A percentile compares a stretch with the other conserved stretches of the same genome.
Evolutionary conservation across 2,888 invertebrate species (phyloP).

Genomic region (Archaeoteleia sp.): DNA sequence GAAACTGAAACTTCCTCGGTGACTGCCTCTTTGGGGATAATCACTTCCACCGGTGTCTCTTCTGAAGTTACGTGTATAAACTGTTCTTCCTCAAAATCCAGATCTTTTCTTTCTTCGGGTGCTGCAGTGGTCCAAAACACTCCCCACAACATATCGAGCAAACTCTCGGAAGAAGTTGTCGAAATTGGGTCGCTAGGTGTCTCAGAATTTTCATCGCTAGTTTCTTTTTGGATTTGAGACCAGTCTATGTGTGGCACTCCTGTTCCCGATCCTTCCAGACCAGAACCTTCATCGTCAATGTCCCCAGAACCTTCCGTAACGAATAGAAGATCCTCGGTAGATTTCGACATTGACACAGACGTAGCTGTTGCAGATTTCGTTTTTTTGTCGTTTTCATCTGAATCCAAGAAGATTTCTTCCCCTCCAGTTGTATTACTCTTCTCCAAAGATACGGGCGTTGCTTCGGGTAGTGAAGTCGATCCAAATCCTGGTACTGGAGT

Average conservation of each 20-base stretch:
- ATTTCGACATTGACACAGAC: slow-evolving; percentile 5
- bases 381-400: slow-evolving; percentile 50
- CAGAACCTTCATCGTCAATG: slow-evolving; percentile 74
- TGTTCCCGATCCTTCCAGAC: slow-evolving; percentile 66
- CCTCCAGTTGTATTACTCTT: slow-evolving; percentile 30
- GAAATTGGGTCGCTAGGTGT: slow-evolving; percentile 14
- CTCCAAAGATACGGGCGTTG: slow-evolving; percentile 3
- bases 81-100: slow-evolving; percentile 64
- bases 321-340: slow-evolving; percentile 5
- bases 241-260: slow-evolving; percentile 60
- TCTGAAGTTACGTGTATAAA: slow-evolving; percentile 60
- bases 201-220: slow-evolving; percentile 48
- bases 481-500: slow-evolving; percentile 19
- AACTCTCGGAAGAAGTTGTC: slow-evolving; percentile 49
- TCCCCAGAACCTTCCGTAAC: slow-evolving; percentile 70
- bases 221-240: slow-evolving; percentile 46
- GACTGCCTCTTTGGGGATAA: background rate
- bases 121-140: slow-evolving; percentile 52
- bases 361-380: slow-evolving; percentile 5
- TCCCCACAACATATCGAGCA: slow-evolving; percentile 45
- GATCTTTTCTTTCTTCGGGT: slow-evolving; percentile 55
- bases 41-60: background rate
- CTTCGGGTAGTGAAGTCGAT: background rate
- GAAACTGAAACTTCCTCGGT: slow-evolving; percentile 34
- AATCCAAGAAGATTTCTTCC: slow-evolving; percentile 58